Evolutionary conservation across 2,113 vertebrate species (phyloP), one percentile per base, ranked within the genome.

Genomic region (Gnathonemus echidnorhynchus): DNA sequence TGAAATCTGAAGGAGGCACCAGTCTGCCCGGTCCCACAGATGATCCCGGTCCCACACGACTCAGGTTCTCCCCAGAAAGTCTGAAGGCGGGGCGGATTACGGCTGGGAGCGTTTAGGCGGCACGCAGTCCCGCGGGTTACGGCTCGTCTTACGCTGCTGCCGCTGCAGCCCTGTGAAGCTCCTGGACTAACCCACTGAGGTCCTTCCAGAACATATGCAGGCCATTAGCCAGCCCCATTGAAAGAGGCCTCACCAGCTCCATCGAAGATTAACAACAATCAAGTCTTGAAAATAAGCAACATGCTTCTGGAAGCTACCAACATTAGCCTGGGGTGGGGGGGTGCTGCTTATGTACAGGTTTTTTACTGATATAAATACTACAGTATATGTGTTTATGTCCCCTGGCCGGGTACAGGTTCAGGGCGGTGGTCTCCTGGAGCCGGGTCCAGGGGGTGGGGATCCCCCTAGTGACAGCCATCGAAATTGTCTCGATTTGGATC

Each of bases 371-470:
- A 1, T 35, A 74, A 74, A 39, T 77, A 77, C 13, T 39, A 19
- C 15, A 80, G 62, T 58, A 77, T 90, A n/a, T 91, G 31, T 88
- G 92, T 74, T 62, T 62, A 1, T 10, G 21, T n/a, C 24, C 56
- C 24, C 56, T 9, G 56, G 6, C 88, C 53, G 89, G 88, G 91
- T 94, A 0, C 93, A 99, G 98, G 94, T 99, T 99, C 17, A 96
- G 98, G 58, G 98, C 98, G 1, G 98, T 99, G 89, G 97, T 96
- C 0, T 99, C 98, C 45, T 99, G 98, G 98, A 98, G 96, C 21
- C 96, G 98, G 3, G 97, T 99, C 6, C 97, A 97, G 90, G 97
- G 97, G 5, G 97, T 96, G 0, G 98, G 98, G 31, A 95, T 99
- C 87, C 98, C 98, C 0, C 94, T 95, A 93, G 94, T 96, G 49